These are phyloP conservation scores for Danio kyathit DNA, from an alignment of 2,797 vertebrate species.

Conservation along the genomic window DNA sequence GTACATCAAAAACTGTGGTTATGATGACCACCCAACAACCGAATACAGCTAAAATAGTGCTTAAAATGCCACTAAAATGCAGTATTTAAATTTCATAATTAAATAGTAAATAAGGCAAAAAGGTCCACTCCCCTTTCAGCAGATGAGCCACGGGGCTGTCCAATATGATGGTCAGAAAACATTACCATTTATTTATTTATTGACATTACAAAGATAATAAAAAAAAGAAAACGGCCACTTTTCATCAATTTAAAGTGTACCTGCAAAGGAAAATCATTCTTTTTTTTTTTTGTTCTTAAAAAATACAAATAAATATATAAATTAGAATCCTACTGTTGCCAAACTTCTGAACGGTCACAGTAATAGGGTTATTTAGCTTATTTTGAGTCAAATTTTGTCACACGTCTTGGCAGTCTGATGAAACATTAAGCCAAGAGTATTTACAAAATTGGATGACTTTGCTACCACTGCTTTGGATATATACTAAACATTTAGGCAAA, in stretches of 20 bases:
- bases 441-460: neutral
- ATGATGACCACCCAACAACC: too few relatives aligned
- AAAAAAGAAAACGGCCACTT: neutral
- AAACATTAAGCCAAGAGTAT: constrained; percentile 8
- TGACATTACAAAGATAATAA: too few relatives aligned
- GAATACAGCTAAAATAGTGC: too few relatives aligned
- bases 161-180: neutral
- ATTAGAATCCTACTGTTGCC: neutral
- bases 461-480: constrained; percentile 1
- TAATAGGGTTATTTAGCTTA: neutral
- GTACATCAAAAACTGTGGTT: too few relatives aligned
- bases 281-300: too few relatives aligned
- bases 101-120: too few relatives aligned
- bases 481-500: constrained; percentile 8
- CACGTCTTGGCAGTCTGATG: neutral
- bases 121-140: too few relatives aligned
- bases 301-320: neutral
- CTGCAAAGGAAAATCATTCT: neutral
- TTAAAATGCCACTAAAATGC: too few relatives aligned
- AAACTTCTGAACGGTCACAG: neutral
- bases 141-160: too few relatives aligned
- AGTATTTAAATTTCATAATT: too few relatives aligned
- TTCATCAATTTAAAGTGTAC: neutral
- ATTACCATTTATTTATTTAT: neutral
- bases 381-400: neutral